A percentile compares a stretch with the other conserved stretches of the same genome.
phyloP scores from a whole-genome alignment of 2,797 vertebrate species.

The Pangasius krempfi region DNA sequence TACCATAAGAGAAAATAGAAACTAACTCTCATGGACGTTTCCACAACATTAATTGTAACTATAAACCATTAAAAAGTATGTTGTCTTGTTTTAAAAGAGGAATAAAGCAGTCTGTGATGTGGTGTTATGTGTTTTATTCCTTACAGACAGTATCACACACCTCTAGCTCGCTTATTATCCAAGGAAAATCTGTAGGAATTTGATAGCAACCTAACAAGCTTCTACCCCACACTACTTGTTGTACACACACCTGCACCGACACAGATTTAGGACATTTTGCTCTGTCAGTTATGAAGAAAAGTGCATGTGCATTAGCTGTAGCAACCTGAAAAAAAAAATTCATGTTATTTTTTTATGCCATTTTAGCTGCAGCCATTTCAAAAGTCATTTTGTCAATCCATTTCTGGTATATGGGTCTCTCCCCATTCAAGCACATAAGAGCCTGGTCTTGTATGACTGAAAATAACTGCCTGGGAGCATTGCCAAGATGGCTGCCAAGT shows the following conservation, averaged over 20 bases:
- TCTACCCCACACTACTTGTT: not conserved
- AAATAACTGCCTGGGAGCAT: slow-evolving; percentile 25
- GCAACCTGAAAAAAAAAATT: not conserved
- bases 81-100: not conserved
- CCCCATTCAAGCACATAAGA: not conserved
- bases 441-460: slow-evolving; percentile 9
- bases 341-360: not conserved
- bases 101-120: not conserved
- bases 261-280: not conserved
- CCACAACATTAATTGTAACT: slow-evolving; percentile 1
- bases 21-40: not conserved
- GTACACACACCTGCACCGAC: slow-evolving; percentile 1
- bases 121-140: not conserved
- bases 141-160: no score
- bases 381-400: not conserved
- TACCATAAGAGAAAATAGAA: not conserved
- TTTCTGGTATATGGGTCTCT: slow-evolving; percentile 7
- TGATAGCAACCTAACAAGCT: not conserved
- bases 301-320: not conserved
- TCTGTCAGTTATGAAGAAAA: slow-evolving; percentile 1
- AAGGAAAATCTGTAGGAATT: not conserved
- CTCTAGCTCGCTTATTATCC: not conserved
- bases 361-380: not conserved
- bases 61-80: not conserved
- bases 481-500: slow-evolving; percentile 25